These are phyloP conservation scores for Rhinogobius similis DNA, from an alignment of 2,113 vertebrate species.

Conservation along the genomic window DNA sequence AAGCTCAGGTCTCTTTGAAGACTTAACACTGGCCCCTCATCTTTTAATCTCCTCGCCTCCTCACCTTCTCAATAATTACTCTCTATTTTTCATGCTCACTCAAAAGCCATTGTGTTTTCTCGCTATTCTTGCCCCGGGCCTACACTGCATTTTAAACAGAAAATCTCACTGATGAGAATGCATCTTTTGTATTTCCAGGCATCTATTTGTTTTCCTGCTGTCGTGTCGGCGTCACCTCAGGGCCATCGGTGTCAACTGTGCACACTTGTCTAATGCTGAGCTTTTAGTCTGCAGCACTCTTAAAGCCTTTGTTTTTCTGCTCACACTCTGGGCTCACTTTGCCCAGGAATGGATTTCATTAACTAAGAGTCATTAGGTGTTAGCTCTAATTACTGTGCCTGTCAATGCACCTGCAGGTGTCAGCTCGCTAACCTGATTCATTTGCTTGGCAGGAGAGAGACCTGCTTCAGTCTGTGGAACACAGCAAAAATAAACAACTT, in stretches of 20 bases:
- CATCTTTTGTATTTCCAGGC: conserved; percentile 37
- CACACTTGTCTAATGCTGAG: conserved; percentile 39
- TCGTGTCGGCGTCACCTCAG: conserved; percentile 35
- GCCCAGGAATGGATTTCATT: conserved; percentile 91
- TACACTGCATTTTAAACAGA: conserved; percentile 39
- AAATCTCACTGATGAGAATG: conserved; percentile 43
- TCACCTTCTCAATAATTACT: conserved; percentile 53
- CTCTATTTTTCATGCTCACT: conserved; percentile 46
- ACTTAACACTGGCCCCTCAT: conserved; percentile 43
- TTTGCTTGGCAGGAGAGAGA: conserved; percentile 74
- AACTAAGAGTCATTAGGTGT: conserved; percentile 96
- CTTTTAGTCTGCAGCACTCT: conserved; percentile 49
- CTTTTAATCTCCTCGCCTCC: conserved; percentile 56
- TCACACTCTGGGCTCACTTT: conserved; percentile 84
- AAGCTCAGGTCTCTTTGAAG: conserved; percentile 53
- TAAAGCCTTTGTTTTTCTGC: conserved; percentile 36
- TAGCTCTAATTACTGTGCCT: conserved; percentile 92
- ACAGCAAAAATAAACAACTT: conserved; percentile 42
- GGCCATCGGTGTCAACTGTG: conserved; percentile 33
- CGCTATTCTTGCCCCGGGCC: conserved; percentile 28
- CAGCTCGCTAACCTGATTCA: conserved; percentile 77
- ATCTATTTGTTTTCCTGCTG: conserved; percentile 37
- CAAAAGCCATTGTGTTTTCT: conserved; percentile 23
- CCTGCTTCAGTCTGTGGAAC: conserved; percentile 4
- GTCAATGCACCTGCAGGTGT: conserved; percentile 93